Base-by-base conservation (phyloP, 2,113 vertebrate species). In the Raja brachyura region DNA sequence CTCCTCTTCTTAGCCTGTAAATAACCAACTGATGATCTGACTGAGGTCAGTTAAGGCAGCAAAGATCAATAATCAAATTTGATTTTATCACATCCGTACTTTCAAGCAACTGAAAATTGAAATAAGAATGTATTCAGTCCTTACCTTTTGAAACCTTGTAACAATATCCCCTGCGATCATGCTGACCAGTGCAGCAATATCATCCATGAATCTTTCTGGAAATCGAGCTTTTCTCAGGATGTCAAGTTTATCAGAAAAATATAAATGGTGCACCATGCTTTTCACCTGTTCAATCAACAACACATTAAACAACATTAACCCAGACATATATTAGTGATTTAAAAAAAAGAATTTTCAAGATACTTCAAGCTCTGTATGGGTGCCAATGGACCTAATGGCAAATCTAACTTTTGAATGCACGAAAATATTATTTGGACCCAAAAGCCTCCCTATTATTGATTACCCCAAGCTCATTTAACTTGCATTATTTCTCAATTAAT, bases 161-260 rank as follows among this genome's bases (percentile, higher is more conserved):
- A 99, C 97, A 31, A 99, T 97, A 95, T 99, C 99, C 70, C 97
- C 96, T 0, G 98, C 97, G 13, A 99, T 99, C 94, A 98, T 99
- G 97, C 98, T 99, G 95, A 99, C 98, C 93, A 99, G 95, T 54
- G 98, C 98, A 75, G 96, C 95, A 93, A 99, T 98, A 95, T 99
- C 99, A 94, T 99, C 98, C 98, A 99, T 99, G 95, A 99, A 99
- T 90, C 98, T 98, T 95, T 99, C 99, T 0, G 99, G 99, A 94
- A 99, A 99, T 88, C 99, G 98, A 96, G 97, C 98, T 96, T 98
- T 99, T 94, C 99, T 97, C 0, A 97, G 95, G 0, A 97, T 97
- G 93, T 98, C 98, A n/a, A 99, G 96, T 93, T 99, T 99, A 73
- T 99, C 98, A 90, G 97, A 97, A 94, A 99, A 99, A 95, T 99